Evolutionary conservation across 1,140 invertebrate genomes (phyloP).

Genomic region (Drosophila arawakana): DNA sequence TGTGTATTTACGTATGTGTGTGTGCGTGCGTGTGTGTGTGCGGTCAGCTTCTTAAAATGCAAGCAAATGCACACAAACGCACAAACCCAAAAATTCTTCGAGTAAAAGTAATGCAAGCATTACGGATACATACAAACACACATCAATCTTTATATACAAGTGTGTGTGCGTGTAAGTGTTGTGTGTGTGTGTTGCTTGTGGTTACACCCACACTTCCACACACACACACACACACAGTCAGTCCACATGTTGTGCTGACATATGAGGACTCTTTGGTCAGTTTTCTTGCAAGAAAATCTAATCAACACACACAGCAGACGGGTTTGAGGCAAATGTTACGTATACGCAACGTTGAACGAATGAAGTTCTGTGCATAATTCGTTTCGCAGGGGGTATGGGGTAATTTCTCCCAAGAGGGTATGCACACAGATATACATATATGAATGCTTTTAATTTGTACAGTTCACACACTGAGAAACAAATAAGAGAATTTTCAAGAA

Average conservation of each 20-base stretch:
- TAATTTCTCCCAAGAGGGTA: conserved; percentile 72
- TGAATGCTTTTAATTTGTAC: conserved; percentile 79
- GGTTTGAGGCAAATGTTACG: conserved; percentile 54
- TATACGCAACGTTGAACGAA: conserved; percentile 68
- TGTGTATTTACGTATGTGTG: conserved; percentile 22
- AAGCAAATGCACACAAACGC: conserved; percentile 38
- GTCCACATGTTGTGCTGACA: conserved; percentile 53
- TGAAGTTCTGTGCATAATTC: conserved; percentile 77
- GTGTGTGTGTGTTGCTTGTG: conserved; percentile 45
- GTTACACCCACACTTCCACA: conserved; percentile 30
- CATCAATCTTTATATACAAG: conserved; percentile 30
- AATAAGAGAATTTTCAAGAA: conserved; percentile 75
- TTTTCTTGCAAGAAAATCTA: conserved; percentile 83
- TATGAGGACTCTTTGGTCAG: conserved; percentile 77
- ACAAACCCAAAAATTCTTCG: conserved; percentile 65
- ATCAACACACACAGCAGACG: conserved; percentile 66
- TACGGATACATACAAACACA: conserved; percentile 14
- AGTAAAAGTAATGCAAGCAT: conserved; percentile 62
- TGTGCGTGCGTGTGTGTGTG: conserved; percentile 43
- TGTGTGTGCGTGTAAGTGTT: conserved; percentile 10
- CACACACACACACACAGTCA: neutral
- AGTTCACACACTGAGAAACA: conserved; percentile 54
- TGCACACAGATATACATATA: conserved; percentile 38
- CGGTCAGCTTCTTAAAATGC: conserved; percentile 76
- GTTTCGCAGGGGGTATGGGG: conserved; percentile 37